A percentile compares a stretch with the other conserved stretches of the same genome.
phyloP scores from a whole-genome alignment of 1,140 invertebrate species.

The Rhynchophorus ferrugineus region DNA sequence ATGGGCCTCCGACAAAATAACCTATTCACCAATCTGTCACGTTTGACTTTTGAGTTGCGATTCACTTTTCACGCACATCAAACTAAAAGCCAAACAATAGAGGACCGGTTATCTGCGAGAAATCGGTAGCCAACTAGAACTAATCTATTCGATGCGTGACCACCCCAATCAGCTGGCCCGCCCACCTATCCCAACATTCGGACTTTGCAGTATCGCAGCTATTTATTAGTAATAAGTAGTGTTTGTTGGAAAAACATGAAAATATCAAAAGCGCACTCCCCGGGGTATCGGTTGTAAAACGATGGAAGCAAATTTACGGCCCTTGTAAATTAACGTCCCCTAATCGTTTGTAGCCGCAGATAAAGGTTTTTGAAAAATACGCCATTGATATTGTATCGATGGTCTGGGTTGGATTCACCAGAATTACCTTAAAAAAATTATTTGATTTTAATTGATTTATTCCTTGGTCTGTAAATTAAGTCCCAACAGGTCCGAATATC shows the following conservation, averaged over 20 bases:
- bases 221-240: conserved; percentile 2
- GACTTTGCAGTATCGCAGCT: not conserved
- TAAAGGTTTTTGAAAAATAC: not conserved
- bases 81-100: not conserved
- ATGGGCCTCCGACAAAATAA: too few relatives aligned
- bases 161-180: too few relatives aligned
- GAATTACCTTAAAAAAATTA: too few relatives aligned
- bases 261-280: not conserved
- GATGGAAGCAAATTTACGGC: not conserved
- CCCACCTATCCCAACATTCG: too few relatives aligned
- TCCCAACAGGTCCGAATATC: too few relatives aligned
- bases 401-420: not conserved
- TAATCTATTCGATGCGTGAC: too few relatives aligned
- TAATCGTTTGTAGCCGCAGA: not conserved
- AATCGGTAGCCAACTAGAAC: not conserved
- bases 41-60: too few relatives aligned
- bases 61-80: not conserved
- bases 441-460: too few relatives aligned
- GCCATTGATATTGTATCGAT: too few relatives aligned
- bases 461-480: too few relatives aligned
- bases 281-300: not conserved
- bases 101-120: not conserved
- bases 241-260: conserved; percentile 1
- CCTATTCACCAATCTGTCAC: too few relatives aligned
- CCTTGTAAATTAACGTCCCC: conserved; percentile 2